phyloP scores from a whole-genome alignment of 2,113 vertebrate genomes.

The Eulacestoma nigropectus region DNA sequence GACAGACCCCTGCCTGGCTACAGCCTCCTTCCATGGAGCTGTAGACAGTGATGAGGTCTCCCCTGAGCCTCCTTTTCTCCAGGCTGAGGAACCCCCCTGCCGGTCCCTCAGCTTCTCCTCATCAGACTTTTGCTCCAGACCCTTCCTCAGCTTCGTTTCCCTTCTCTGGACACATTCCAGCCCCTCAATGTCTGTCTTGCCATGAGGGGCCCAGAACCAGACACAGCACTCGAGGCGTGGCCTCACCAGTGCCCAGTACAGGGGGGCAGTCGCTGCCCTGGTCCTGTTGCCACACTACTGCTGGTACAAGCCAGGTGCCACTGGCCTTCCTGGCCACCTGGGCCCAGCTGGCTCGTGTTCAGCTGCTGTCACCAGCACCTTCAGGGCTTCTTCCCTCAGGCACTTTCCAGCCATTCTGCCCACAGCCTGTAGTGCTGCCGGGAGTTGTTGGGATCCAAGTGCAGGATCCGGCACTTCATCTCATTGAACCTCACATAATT shows the following conservation, averaged over 20 bases:
- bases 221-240: not conserved
- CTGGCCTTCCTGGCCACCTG: not conserved
- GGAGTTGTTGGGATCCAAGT: not conserved
- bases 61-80: no score
- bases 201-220: not conserved
- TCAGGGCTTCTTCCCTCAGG: not conserved
- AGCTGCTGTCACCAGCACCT: not conserved
- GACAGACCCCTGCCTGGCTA: no score
- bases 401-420: not conserved
- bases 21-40: accelerated
- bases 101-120: not conserved
- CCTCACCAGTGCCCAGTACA: not conserved
- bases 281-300: not conserved
- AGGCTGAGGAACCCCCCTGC: not conserved
- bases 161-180: not conserved
- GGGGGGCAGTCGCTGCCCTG: not conserved
- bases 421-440: accelerated
- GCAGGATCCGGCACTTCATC: not conserved
- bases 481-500: accelerated
- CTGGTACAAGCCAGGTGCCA: not conserved
- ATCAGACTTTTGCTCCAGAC: not conserved
- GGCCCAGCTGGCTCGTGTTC: not conserved
- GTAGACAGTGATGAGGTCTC: no score
- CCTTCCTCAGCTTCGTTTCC: not conserved
- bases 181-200: not conserved